Evolutionary conservation across 1,140 invertebrate genomes (phyloP).

Genomic region (Dryas iulia): DNA sequence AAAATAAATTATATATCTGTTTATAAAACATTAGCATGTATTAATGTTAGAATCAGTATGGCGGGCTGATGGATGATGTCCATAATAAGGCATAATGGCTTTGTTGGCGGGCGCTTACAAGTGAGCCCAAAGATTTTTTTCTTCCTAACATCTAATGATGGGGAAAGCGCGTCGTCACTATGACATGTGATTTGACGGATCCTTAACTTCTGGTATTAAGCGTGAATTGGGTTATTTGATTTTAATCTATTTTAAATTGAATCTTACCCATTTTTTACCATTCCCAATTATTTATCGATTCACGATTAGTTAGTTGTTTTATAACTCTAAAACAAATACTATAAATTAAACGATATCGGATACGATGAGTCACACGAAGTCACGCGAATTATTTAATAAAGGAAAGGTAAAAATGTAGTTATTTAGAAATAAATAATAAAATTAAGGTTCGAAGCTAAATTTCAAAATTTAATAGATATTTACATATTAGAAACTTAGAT

Average conservation of each 20-base stretch:
- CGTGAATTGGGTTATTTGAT: constrained; percentile 52
- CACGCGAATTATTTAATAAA: constrained; percentile 3
- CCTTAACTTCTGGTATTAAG: constrained; percentile 63
- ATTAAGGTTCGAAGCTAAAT: not conserved
- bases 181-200: constrained; percentile 60
- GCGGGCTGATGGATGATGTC: constrained; percentile 72
- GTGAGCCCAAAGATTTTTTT: constrained; percentile 63
- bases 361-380: not conserved
- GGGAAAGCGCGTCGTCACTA: constrained; percentile 65
- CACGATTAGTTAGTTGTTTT: not conserved
- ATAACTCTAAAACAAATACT: not conserved
- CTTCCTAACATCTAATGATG: constrained; percentile 60
- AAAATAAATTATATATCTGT: constrained; percentile 79
- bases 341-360: not conserved
- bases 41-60: constrained; percentile 75
- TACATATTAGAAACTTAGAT: no score
- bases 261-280: not conserved
- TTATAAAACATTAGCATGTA: constrained; percentile 79
- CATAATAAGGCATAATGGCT: constrained; percentile 77
- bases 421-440: not conserved
- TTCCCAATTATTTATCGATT: not conserved
- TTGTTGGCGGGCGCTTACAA: constrained; percentile 69
- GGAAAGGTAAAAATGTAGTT: constrained; percentile 3
- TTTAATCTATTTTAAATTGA: constrained; percentile 59
- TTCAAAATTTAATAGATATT: no score